Conservation (phyloP, 2,888 invertebrate genomes). For the Exocentrus adspersus region DNA sequence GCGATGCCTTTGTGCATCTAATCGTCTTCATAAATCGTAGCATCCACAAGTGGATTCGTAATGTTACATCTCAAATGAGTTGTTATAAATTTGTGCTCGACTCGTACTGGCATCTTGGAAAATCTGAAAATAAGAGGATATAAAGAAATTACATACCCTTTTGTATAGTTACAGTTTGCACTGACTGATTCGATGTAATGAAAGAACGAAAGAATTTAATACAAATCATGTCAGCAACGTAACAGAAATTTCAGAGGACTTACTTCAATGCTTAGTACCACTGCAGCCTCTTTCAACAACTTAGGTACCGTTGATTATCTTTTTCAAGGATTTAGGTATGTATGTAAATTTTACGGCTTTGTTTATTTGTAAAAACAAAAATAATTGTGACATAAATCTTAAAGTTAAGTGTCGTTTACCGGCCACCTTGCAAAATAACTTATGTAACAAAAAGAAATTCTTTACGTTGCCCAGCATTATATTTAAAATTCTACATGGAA, state of each 20-base stretch:
- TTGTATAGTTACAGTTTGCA: no score
- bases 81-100: background rate
- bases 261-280: no score
- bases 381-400: constrained; percentile 31
- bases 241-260: no score
- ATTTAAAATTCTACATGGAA: no score
- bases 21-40: constrained; percentile 28
- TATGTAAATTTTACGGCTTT: constrained; percentile 20
- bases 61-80: constrained; percentile 14
- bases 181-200: no score
- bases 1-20: constrained; percentile 34
- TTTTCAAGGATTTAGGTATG: constrained; percentile 13
- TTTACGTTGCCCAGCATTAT: background rate
- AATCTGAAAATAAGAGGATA: no score
- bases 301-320: background rate
- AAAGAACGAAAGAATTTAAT: no score
- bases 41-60: constrained; percentile 19
- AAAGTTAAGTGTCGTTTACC: background rate
- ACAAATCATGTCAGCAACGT: no score
- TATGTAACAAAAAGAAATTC: background rate
- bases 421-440: background rate
- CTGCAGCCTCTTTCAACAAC: no score
- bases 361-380: constrained; percentile 26
- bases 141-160: no score
- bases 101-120: no score